Base-by-base conservation (phyloP, 1,140 invertebrate genomes). In the Teleogryllus occipitalis region DNA sequence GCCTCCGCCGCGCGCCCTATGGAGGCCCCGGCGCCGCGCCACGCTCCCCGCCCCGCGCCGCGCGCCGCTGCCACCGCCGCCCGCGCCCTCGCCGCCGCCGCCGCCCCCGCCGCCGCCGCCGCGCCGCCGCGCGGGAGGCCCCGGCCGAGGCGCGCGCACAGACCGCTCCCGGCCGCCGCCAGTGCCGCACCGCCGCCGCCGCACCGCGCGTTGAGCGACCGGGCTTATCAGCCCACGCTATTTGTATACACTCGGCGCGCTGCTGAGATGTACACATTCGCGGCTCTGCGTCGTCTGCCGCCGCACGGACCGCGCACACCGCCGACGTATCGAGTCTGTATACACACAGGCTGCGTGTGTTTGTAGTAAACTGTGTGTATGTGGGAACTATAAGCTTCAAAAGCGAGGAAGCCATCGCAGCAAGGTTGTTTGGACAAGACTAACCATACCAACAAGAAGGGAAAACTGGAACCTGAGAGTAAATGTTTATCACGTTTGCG, bases 401-500 rank as follows among this genome's bases (percentile, higher is more conserved):
- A 54, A 15, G 65, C 77, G 15, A 76, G 75, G 27, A 46, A 76
- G 27, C 46, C 27, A 65, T 65, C 54, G 10, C 54, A 65, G 54
- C 18, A 12, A 27, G 78, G 27, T 79, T 81, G 73, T 73, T 79
- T 72, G 65, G 78, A 79, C 65, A 79, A 65, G 75, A 74, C 47
- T 76, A 46, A 49, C 47, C 27, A 47, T 48, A 77, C 78, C 78
- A 81, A 76, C 77, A 79, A 49, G 74, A 47, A 54, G 48, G 46
- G 49, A 54, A 14, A 27, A 54, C 48, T 78, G 48, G 48, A 49
- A 47, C 72, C 74, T 22, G 39, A 79, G 72, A 21, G 80, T 81
- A 81, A 79, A 81, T 78, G 48, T 80, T 81, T 80, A 81, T 73
- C 78, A 39, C 12, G 49, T 46, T 78, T 49, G 77, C 48, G 77